These are phyloP conservation scores for Chaetops frenatus DNA, from an alignment of 2,113 vertebrate genomes.

Conservation along the genomic window DNA sequence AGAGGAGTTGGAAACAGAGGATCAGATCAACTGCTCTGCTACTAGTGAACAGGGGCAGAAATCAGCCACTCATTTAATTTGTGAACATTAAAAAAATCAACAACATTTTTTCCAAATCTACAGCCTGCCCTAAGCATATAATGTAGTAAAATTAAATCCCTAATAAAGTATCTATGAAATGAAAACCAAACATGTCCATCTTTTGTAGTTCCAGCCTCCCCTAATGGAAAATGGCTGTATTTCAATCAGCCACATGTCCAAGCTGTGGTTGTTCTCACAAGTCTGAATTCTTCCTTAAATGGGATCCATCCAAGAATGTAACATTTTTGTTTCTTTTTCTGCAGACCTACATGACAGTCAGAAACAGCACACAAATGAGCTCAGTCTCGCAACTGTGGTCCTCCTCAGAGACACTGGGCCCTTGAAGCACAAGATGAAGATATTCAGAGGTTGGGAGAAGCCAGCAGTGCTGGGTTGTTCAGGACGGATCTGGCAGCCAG, in stretches of 20 bases:
- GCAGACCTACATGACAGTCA: constrained; percentile 15
- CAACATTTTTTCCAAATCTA: constrained; percentile 8
- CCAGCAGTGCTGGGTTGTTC: neutral
- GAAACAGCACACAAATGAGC: neutral
- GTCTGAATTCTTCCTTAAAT: constrained; percentile 34
- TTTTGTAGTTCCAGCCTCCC: constrained; percentile 38
- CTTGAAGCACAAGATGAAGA: neutral
- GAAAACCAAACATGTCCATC: constrained; percentile 34
- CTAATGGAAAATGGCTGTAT: constrained; percentile 39
- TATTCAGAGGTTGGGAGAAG: neutral
- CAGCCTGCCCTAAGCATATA: constrained; percentile 5
- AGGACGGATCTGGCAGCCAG: neutral
- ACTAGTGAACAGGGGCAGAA: neutral
- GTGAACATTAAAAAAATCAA: constrained; percentile 1
- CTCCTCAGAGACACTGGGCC: neutral
- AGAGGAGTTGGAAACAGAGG: neutral
- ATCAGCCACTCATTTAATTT: neutral
- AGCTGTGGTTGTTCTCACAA: neutral
- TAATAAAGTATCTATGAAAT: constrained; percentile 53
- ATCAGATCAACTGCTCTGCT: neutral
- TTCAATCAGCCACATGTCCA: neutral
- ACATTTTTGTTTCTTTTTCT: constrained; percentile 5
- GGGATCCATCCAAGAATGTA: neutral
- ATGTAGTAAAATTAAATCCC: constrained; percentile 34
- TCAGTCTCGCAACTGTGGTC: neutral